These are phyloP conservation scores for Hyposoter dolosus DNA, from an alignment of 2,888 invertebrate species.

Conservation along the genomic window DNA sequence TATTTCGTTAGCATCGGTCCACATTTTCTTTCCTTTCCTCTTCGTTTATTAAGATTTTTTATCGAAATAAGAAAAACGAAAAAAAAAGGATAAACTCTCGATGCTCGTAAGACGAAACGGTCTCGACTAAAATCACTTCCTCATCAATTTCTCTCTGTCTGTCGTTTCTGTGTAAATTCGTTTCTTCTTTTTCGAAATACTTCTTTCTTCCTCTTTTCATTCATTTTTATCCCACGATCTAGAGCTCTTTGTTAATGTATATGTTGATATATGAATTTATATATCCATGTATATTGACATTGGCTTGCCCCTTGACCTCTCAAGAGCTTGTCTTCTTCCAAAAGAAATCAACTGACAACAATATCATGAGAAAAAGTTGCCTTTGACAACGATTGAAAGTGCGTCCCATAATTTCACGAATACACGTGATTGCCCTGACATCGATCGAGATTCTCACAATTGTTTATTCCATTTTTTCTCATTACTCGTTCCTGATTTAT, in stretches of 20 bases:
- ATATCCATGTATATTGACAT: neutral
- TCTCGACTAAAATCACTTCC: constrained; percentile 56
- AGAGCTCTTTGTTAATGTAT: neutral
- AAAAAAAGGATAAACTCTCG: neutral
- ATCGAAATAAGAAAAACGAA: constrained; percentile 21
- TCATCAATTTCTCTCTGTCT: constrained; percentile 57
- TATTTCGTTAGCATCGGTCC: neutral
- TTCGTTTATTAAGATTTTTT: constrained; percentile 6
- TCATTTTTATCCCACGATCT: constrained; percentile 38
- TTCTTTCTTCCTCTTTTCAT: constrained; percentile 11
- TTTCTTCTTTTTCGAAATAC: neutral
- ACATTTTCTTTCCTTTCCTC: neutral
- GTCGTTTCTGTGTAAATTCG: constrained; percentile 39
- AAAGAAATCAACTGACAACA: constrained; percentile 49
- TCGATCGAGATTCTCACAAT: constrained; percentile 15
- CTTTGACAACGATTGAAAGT: constrained; percentile 66
- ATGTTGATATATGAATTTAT: constrained; percentile 30
- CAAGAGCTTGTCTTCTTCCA: constrained; percentile 61
- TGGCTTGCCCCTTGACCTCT: neutral
- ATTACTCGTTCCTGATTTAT: neutral
- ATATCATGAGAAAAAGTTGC: constrained; percentile 58
- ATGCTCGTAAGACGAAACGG: constrained; percentile 51
- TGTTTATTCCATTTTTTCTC: neutral
- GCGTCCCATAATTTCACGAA: constrained; percentile 50
- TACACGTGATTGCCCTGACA: constrained; percentile 36